Percentiles rank a stretch among this genome's conserved stretches.
phyloP scores from a whole-genome alignment of 2,113 vertebrate genomes.

The Microtus richardsoni region DNA sequence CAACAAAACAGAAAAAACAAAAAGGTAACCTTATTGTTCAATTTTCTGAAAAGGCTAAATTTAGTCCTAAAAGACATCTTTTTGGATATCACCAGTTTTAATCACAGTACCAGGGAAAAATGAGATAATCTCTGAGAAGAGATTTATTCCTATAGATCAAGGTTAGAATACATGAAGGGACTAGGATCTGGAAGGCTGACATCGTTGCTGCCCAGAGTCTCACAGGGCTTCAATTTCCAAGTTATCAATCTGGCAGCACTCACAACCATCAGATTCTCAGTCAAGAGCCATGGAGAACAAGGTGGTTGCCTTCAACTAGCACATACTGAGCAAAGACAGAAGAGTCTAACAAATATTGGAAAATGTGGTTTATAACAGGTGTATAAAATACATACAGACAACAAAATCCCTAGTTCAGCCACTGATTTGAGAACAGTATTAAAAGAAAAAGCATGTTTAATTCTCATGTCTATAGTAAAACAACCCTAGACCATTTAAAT shows the following conservation, averaged over 20 bases:
- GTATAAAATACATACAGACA: constrained; percentile 21
- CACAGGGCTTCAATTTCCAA: constrained; percentile 52
- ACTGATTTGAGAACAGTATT: constrained; percentile 6
- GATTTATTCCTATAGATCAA: constrained; percentile 60
- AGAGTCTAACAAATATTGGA: not conserved
- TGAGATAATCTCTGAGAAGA: constrained; percentile 53
- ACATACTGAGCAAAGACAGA: constrained; percentile 13
- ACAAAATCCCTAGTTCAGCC: constrained; percentile 53
- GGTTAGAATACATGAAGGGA: constrained; percentile 49
- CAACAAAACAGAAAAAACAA: constrained; percentile 65
- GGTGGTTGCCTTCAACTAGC: not conserved
- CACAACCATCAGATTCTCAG: constrained; percentile 30
- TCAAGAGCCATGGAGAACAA: constrained; percentile 7
- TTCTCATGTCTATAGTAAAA: constrained; percentile 33
- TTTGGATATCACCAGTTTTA: constrained; percentile 52
- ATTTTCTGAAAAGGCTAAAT: constrained; percentile 64
- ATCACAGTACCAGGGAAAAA: constrained; percentile 48
- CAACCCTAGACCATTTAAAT: constrained; percentile 17
- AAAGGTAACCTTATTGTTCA: constrained; percentile 47
- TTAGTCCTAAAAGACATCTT: constrained; percentile 58
- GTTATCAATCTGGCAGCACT: constrained; percentile 29
- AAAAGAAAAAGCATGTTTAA: constrained; percentile 48
- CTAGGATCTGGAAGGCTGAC: constrained; percentile 34
- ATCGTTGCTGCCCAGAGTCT: constrained; percentile 51
- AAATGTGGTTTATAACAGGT: not conserved